phyloP scores from a whole-genome alignment of 2,888 invertebrate species.

The Trichopria drosophilae region DNA sequence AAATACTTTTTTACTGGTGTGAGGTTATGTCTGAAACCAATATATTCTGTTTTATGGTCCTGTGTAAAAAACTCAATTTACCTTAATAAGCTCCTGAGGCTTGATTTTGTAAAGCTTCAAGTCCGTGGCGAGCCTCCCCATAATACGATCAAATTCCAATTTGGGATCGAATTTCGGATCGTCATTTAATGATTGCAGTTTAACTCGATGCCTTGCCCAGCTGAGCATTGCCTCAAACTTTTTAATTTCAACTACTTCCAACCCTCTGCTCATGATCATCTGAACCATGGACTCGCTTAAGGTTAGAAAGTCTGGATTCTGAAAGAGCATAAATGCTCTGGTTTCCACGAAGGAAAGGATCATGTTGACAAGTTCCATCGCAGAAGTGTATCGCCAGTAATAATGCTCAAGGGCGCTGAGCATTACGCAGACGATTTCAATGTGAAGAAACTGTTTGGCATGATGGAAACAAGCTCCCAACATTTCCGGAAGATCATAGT shows the following conservation, averaged over 20 bases:
- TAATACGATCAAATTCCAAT: conserved; percentile 88
- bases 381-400: conserved; percentile 93
- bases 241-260: conserved; percentile 84
- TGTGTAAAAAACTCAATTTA: conserved; percentile 48
- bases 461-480: conserved; percentile 94
- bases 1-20: neutral
- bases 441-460: conserved; percentile 88
- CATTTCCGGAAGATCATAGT: conserved; percentile 89
- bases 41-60: too few species aligned
- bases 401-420: conserved; percentile 89
- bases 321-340: conserved; percentile 81
- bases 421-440: conserved; percentile 93
- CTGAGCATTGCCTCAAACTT: conserved; percentile 92
- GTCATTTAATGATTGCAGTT: conserved; percentile 66
- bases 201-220: conserved; percentile 86
- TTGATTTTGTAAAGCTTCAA: conserved; percentile 88
- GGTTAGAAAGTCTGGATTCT: conserved; percentile 80
- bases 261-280: conserved; percentile 89
- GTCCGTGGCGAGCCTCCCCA: conserved; percentile 88
- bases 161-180: conserved; percentile 82
- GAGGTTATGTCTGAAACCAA: neutral
- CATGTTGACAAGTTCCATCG: conserved; percentile 92
- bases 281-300: conserved; percentile 94
- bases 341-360: conserved; percentile 88
- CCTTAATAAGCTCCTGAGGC: conserved; percentile 89